Evolutionary conservation across 2,888 invertebrate genomes (phyloP).

Genomic region (Ischnura elegans): DNA sequence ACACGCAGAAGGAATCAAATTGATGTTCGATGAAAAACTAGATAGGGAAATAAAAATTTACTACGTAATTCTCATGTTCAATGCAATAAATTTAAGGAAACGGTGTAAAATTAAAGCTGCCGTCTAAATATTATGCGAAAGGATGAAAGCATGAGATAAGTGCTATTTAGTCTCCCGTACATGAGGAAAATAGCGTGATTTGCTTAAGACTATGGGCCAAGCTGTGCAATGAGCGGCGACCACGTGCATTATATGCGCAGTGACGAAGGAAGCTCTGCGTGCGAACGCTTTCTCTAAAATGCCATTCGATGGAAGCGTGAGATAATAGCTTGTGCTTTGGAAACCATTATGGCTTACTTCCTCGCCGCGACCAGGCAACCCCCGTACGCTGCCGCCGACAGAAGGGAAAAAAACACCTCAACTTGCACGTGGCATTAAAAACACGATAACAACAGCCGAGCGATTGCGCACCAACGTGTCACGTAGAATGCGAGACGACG

Average conservation of each 20-base stretch:
- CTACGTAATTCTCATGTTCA: no score
- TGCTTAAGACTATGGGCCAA: background rate
- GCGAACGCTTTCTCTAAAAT: background rate
- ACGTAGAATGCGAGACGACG: background rate
- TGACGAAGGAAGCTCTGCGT: background rate
- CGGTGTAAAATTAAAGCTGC: no score
- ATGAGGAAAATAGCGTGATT: background rate
- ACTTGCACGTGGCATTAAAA: background rate
- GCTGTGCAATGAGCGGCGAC: background rate
- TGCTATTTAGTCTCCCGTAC: background rate
- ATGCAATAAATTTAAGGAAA: no score
- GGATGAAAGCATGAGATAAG: background rate
- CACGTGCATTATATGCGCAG: background rate
- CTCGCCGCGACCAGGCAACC: background rate
- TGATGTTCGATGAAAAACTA: no score
- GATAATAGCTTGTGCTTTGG: background rate
- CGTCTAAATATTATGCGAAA: background rate
- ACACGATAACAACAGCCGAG: background rate
- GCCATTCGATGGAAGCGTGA: slow-evolving; percentile 13
- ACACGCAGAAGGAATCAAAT: no score
- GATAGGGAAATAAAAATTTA: no score
- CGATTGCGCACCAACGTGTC: background rate
- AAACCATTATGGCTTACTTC: slow-evolving; percentile 14
- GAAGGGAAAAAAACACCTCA: background rate
- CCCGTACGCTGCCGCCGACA: background rate